Base-by-base conservation (phyloP, 2,888 invertebrate genomes). In the Orchestes rusci region DNA sequence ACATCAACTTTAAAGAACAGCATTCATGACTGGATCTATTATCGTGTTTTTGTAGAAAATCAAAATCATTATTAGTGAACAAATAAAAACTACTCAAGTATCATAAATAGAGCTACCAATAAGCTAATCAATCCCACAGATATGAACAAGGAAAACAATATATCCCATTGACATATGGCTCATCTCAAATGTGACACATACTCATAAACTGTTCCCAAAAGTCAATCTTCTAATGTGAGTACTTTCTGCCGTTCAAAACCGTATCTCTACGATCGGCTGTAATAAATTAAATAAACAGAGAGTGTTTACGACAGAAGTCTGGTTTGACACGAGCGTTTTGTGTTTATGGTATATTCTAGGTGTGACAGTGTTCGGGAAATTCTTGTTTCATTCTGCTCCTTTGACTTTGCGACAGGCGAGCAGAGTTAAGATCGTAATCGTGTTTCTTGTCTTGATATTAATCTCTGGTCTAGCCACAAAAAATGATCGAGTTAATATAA, bases 331-430 rank as follows among this genome's bases (percentile, higher is more conserved):
- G 56, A 56, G 54, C 50, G 49, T 36, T 43, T 35, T 50, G 47
- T 58, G 55, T 56, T 58, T 56, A 55, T 55, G 51, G 50, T 55
- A 54, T 57, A 49, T 53, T 56, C 53, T 55, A 55, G 53, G 56
- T 56, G 56, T 53, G 56, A 58, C 57, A 55, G 33, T 37, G 41
- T 37, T 46, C 17, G 41, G 17, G 19, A 13, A 29, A 37, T 43
- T 8, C 23, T 30, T 4, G 19, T 34, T 35, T 43, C 40, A 39
- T 40, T 46, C 36, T 42, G 46, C 36, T 52, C 46, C 51, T 51
- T 48, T 51, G 46, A 36, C 37, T 49, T 45, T 52, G 49, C 51
- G 48, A 50, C 51, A 43, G 40, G 34, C 27, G 39, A 16, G 28
- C n/a, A n/a, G n/a, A n/a, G n/a, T n/a, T n/a, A n/a, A n/a, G n/a